These are phyloP conservation scores for Palythoa heliodiscus DNA, from an alignment of 92 coral and sea anemone genomes.

Conservation along the genomic window DNA sequence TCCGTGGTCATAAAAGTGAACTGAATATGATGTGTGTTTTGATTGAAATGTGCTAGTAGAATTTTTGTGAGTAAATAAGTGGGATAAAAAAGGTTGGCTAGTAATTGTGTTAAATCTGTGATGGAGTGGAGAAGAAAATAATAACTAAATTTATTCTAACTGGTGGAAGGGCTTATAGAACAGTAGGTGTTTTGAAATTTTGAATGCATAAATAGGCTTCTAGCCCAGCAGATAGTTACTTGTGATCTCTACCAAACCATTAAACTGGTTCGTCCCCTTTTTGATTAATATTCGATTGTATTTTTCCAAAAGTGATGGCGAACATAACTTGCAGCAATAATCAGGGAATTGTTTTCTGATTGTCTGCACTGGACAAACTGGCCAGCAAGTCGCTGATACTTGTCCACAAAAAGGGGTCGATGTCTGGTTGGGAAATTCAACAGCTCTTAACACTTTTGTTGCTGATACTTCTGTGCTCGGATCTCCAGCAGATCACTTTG, in stretches of 20 bases:
- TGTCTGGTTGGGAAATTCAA: not conserved
- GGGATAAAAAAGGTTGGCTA: too few relatives aligned
- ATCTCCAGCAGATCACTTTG: not conserved
- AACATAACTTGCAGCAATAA: constrained; percentile 14
- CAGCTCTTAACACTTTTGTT: not conserved
- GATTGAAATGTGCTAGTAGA: too few relatives aligned
- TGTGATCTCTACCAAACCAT: constrained; percentile 16
- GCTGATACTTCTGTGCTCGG: not conserved
- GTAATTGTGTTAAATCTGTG: too few relatives aligned
- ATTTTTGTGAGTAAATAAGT: too few relatives aligned
- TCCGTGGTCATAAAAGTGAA: too few relatives aligned
- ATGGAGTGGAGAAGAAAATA: too few relatives aligned
- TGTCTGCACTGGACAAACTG: not conserved
- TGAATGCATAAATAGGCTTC: too few relatives aligned
- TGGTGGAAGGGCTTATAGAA: too few relatives aligned
- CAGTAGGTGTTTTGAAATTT: too few relatives aligned
- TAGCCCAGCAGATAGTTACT: too few relatives aligned
- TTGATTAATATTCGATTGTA: not conserved
- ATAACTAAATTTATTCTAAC: too few relatives aligned
- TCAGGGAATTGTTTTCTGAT: not conserved
- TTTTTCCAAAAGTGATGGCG: not conserved
- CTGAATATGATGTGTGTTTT: too few relatives aligned
- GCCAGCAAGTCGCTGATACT: constrained; percentile 3
- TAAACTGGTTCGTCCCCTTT: constrained; percentile 1
- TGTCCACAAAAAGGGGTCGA: not conserved